phyloP scores from a whole-genome alignment of 1,140 invertebrate species.

The Pachyrhynchus sulphureomaculatus region DNA sequence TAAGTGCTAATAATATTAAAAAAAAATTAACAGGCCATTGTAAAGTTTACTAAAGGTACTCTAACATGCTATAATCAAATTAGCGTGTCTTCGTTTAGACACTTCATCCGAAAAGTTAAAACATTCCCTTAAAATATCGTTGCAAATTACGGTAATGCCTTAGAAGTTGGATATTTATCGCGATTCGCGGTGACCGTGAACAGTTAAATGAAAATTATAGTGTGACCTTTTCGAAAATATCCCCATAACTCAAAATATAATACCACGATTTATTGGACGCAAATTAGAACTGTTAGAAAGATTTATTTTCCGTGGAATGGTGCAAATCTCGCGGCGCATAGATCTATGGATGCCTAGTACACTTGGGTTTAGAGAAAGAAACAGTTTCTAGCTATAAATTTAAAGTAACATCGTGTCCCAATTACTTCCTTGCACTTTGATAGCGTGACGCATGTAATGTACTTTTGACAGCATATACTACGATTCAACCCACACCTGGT shows the following conservation, averaged over 20 bases:
- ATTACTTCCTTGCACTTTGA: slow-evolving; percentile 50
- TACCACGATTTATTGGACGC: slow-evolving; percentile 42
- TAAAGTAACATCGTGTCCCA: slow-evolving; percentile 49
- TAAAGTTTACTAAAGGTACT: too few relatives aligned
- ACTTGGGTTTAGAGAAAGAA: slow-evolving; percentile 30
- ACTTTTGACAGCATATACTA: slow-evolving; percentile 27
- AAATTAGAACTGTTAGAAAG: slow-evolving; percentile 44
- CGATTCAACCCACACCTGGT: slow-evolving; percentile 15
- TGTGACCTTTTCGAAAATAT: slow-evolving; percentile 39
- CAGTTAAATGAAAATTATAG: slow-evolving; percentile 36
- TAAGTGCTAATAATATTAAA: too few relatives aligned
- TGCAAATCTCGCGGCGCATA: slow-evolving; percentile 30
- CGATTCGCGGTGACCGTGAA: slow-evolving; percentile 34
- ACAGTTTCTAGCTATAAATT: slow-evolving; percentile 45
- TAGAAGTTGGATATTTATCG: slow-evolving; percentile 32
- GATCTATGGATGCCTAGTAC: slow-evolving; percentile 25
- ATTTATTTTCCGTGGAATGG: slow-evolving; percentile 39
- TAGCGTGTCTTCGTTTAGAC: not conserved
- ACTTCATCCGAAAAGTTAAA: slow-evolving; percentile 9
- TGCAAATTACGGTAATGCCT: slow-evolving; percentile 32
- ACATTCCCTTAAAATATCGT: slow-evolving; percentile 22
- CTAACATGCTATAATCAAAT: too few relatives aligned
- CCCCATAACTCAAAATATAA: slow-evolving; percentile 40
- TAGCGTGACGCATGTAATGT: slow-evolving; percentile 45
- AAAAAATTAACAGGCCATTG: too few relatives aligned